Evolutionary conservation across 2,113 vertebrate genomes (phyloP), one percentile per base, ranked within the genome.

Genomic region (Butorides virescens): DNA sequence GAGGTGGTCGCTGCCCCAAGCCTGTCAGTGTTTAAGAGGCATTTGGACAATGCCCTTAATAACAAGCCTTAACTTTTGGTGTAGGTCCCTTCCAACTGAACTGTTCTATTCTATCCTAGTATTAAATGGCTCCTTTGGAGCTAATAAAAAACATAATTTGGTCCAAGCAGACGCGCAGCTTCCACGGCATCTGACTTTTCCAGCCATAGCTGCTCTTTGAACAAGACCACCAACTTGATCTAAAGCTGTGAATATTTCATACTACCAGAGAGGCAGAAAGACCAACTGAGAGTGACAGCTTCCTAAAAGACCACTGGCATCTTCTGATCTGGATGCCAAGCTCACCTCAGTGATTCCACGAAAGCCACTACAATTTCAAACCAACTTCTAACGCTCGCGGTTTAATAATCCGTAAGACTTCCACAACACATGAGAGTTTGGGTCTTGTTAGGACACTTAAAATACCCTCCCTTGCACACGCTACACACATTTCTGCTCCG

Each of bases 361-460:
- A 46, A 52, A 22, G 16, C 32, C 46, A 17, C 0, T 15, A 32
- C 72, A 61, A 65, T 73, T 34, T 73, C 71, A 85, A 16, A 22
- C 6, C 7, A 13, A 30, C 59, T 61, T 83, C 36, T 27, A 53
- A 46, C 1, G 1, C 27, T 55, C 30, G 22, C 46, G 16, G 37
- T n/a, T 66, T 65, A 70, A 37, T 42, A 50, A 87, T 42, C 50
- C n/a, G 0, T 47, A 50, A 65, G 49, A 19, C 14, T 65, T 79
- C 20, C 21, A 12, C 5, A 39, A 70, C 0, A 2, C 29, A 46
- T 18, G 14, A 15, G 27, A 46, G 27, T n/a, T 9, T 1, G 1
- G 27, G 22, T 80, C 34, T 59, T 23, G 5, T 52, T 34, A 39
- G 34, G 34, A 72, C 44, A 49, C 15, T 25, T 29, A 39, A 73